Conservation (phyloP, 2,797 vertebrate species). For the Chelon auratus region DNA sequence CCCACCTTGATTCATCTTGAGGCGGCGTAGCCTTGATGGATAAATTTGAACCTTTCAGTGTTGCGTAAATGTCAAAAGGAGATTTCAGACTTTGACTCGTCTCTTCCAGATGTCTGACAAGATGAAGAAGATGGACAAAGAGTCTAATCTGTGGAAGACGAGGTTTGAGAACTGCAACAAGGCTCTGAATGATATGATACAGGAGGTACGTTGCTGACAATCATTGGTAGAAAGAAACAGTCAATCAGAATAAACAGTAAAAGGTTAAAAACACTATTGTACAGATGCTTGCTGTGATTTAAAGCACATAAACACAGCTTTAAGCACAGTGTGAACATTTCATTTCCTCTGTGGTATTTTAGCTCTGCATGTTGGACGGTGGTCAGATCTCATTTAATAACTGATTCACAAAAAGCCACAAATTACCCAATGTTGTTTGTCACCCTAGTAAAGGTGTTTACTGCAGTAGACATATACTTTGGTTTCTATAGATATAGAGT, state of each 20-base stretch:
- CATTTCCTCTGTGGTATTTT: too few species aligned
- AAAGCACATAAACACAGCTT: too few species aligned
- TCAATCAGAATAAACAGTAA: too few species aligned
- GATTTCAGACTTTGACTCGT: neutral
- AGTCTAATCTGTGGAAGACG: slow-evolving; percentile 92
- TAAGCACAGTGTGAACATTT: too few species aligned
- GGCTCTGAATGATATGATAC: slow-evolving; percentile 93
- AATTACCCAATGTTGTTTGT: too few species aligned
- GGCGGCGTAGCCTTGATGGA: neutral
- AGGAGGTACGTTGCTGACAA: slow-evolving; percentile 77
- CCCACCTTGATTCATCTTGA: too few species aligned
- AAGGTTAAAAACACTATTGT: too few species aligned
- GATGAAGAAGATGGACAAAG: slow-evolving; percentile 96
- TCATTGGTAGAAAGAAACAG: too few species aligned
- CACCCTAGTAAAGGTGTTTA: neutral
- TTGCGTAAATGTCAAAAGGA: neutral
- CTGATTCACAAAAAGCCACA: too few species aligned
- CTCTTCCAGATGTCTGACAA: slow-evolving; percentile 91
- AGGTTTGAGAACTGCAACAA: slow-evolving; percentile 98
- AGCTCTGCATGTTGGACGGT: too few species aligned
- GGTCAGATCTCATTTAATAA: too few species aligned
- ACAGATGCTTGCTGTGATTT: too few species aligned
- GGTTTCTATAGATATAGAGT: neutral
- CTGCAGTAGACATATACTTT: neutral
- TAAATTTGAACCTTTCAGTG: neutral